Evolutionary conservation across 2,113 vertebrate genomes (phyloP).

Genomic region (Erythrocercus mccallii): DNA sequence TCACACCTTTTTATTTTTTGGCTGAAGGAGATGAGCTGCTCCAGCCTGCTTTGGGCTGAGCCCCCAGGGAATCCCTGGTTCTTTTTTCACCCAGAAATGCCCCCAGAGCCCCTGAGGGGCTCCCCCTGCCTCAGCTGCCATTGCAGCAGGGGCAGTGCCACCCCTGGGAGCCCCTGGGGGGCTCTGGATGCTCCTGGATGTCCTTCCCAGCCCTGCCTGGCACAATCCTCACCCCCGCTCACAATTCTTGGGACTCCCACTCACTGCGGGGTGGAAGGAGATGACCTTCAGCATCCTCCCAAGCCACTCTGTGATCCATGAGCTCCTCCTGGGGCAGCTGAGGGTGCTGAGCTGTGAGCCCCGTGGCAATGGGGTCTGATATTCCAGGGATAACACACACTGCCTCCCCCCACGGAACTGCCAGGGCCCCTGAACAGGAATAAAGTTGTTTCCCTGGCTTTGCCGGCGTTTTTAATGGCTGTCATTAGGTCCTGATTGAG

Average conservation of each 20-base stretch:
- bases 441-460: not conserved
- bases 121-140: accelerated
- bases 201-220: not conserved
- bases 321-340: not conserved
- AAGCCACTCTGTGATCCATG: accelerated
- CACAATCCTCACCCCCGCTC: not conserved
- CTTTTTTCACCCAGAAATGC: accelerated
- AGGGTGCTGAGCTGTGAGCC: not conserved
- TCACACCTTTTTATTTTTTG: not conserved
- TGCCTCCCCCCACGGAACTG: not conserved
- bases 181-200: not conserved
- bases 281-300: not conserved
- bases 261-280: accelerated
- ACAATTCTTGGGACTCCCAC: accelerated
- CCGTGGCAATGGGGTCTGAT: accelerated
- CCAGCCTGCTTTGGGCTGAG: accelerated
- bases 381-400: accelerated
- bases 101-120: accelerated
- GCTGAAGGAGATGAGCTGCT: accelerated
- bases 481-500: not conserved
- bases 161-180: too few relatives aligned
- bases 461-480: not conserved
- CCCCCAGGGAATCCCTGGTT: accelerated
- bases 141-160: accelerated
- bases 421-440: not conserved